A percentile compares a stretch with the other conserved stretches of the same genome.
phyloP scores from a whole-genome alignment of 2,797 vertebrate species.

The Florisuga fusca region DNA sequence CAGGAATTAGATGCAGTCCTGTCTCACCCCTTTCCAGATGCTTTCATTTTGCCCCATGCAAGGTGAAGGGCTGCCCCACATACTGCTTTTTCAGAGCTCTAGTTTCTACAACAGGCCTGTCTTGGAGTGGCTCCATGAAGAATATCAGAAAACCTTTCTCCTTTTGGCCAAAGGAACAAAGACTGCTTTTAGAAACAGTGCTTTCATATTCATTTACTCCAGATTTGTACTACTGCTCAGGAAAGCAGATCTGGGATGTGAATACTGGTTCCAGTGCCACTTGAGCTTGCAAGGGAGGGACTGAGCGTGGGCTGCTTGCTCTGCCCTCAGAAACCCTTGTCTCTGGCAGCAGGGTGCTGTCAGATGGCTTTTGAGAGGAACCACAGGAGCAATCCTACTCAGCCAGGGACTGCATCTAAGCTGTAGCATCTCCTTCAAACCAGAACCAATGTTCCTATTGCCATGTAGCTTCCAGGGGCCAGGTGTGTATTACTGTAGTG shows the following conservation, averaged over 20 bases:
- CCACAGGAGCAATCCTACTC: background rate
- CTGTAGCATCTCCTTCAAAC: background rate
- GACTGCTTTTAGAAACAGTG: background rate
- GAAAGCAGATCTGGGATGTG: background rate
- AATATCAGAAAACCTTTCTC: background rate
- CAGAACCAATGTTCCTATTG: background rate
- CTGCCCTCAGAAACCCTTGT: background rate
- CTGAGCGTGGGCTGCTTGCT: background rate
- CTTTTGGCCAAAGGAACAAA: background rate
- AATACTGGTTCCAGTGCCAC: background rate
- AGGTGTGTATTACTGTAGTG: background rate
- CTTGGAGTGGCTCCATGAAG: background rate
- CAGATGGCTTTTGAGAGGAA: background rate
- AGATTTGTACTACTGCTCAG: background rate
- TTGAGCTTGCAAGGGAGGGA: background rate
- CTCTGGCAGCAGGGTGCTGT: background rate
- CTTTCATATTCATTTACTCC: background rate
- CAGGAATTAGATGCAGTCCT: background rate
- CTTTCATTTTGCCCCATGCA: background rate
- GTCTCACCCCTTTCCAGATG: background rate
- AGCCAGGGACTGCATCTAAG: background rate
- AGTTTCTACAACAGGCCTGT: background rate
- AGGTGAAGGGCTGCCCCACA: background rate
- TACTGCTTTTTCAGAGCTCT: rapidly evolving
- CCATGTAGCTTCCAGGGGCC: rapidly evolving